A percentile compares a stretch with the other conserved stretches of the same genome.
Conservation (phyloP, 2,888 invertebrate genomes). For the Agrochola macilenta region DNA sequence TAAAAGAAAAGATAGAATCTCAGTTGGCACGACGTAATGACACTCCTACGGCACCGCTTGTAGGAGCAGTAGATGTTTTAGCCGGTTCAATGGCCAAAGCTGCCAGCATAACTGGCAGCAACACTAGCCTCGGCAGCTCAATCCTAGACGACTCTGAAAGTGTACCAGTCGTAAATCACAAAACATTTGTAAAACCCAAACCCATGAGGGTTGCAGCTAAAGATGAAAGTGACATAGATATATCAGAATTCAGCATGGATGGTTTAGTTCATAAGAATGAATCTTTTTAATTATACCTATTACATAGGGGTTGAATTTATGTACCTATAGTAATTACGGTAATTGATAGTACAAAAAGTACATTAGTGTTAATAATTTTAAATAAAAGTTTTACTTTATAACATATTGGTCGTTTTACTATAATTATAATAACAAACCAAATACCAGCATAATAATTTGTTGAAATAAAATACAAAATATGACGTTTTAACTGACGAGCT, state of each 20-base stretch:
- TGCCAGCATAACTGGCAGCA: slow-evolving; percentile 84
- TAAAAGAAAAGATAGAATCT: slow-evolving; percentile 90
- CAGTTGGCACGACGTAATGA: slow-evolving; percentile 86
- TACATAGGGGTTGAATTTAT: not conserved
- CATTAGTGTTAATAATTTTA: not conserved
- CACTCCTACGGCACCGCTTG: slow-evolving; percentile 77
- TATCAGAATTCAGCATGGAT: slow-evolving; percentile 86
- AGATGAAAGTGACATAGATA: slow-evolving; percentile 86
- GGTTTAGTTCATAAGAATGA: slow-evolving; percentile 77
- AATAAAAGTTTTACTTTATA: not conserved
- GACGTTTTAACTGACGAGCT: not conserved
- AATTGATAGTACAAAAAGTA: slow-evolving; percentile 22
- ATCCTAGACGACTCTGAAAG: slow-evolving; percentile 85
- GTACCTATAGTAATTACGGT: not conserved
- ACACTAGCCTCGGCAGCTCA: slow-evolving; percentile 88
- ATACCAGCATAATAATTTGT: not conserved
- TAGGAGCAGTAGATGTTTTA: slow-evolving; percentile 83
- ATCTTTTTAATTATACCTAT: slow-evolving; percentile 71
- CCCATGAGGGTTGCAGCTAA: slow-evolving; percentile 77
- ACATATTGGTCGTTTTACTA: not conserved
- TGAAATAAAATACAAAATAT: not conserved
- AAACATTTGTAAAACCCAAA: slow-evolving; percentile 78
- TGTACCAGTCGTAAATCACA: slow-evolving; percentile 73
- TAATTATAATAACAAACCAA: not conserved
- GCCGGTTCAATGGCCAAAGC: slow-evolving; percentile 74